Conservation (phyloP, 2,888 invertebrate genomes). For the Dynastes hyllus region DNA sequence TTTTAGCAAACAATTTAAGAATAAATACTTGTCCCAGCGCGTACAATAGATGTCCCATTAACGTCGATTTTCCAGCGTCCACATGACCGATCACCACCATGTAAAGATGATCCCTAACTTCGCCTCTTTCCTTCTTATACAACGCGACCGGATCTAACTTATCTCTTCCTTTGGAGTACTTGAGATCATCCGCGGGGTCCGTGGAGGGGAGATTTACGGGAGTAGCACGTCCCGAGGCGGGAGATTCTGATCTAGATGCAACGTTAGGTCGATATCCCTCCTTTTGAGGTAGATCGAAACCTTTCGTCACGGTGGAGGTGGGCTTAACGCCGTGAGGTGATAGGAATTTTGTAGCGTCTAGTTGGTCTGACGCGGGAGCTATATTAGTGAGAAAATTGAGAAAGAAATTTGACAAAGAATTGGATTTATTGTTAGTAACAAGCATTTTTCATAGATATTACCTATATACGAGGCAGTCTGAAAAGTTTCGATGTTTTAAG, state of each 20-base stretch:
- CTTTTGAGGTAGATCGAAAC: slow-evolving; percentile 73
- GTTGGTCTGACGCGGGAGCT: slow-evolving; percentile 44
- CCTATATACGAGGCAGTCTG: too few species aligned
- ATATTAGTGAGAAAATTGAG: background rate
- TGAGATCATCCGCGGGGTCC: slow-evolving; percentile 54
- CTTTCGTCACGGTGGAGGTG: slow-evolving; percentile 73
- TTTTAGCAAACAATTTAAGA: background rate
- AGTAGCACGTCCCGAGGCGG: slow-evolving; percentile 77
- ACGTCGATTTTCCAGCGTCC: slow-evolving; percentile 96
- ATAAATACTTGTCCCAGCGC: slow-evolving; percentile 82
- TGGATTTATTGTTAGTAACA: background rate
- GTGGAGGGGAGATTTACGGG: slow-evolving; percentile 64
- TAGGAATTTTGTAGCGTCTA: slow-evolving; percentile 63
- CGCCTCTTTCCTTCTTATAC: slow-evolving; percentile 83
- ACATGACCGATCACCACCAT: slow-evolving; percentile 97
- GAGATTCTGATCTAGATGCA: slow-evolving; percentile 82
- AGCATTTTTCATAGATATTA: background rate
- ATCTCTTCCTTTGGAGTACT: slow-evolving; percentile 72
- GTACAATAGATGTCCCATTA: slow-evolving; percentile 96
- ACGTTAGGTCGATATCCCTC: slow-evolving; percentile 64
- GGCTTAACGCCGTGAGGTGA: slow-evolving; percentile 67
- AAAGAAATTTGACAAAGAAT: background rate
- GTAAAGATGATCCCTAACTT: slow-evolving; percentile 90
- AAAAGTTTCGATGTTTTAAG: too few species aligned
- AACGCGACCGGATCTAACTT: slow-evolving; percentile 76